Percentiles rank a stretch among this genome's conserved stretches.
Conservation (phyloP, 1,140 invertebrate species). For the Lasioglossum albipes region DNA sequence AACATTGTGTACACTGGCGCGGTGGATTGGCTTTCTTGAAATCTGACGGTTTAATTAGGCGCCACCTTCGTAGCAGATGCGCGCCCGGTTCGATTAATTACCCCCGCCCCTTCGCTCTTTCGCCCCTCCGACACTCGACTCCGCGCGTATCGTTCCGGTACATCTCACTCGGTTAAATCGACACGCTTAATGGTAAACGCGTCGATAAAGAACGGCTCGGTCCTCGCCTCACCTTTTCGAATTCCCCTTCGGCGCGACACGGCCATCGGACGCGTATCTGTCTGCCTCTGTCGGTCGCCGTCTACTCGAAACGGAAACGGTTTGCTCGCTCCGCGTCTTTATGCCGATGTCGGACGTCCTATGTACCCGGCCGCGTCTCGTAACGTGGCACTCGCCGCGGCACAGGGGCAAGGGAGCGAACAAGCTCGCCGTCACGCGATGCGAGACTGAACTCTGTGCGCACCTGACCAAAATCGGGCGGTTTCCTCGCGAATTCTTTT, state of each 20-base stretch:
- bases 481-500: no score
- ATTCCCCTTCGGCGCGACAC: no score
- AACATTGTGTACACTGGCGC: constrained; percentile 66
- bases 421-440: no score
- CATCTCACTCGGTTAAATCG: constrained; percentile 59
- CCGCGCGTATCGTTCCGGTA: constrained; percentile 49
- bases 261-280: no score
- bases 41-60: constrained; percentile 71
- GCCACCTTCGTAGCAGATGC: constrained; percentile 63
- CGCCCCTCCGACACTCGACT: background rate
- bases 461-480: no score
- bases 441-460: no score
- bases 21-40: constrained; percentile 65
- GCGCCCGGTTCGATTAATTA: constrained; percentile 64
- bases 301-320: background rate
- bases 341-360: no score
- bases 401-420: no score
- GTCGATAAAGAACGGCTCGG: background rate
- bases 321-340: background rate
- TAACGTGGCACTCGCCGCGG: no score
- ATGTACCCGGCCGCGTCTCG: no score
- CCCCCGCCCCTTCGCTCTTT: constrained; percentile 7
- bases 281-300: no score
- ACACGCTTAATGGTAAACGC: constrained; percentile 31
- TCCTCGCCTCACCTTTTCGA: no score